These are phyloP conservation scores for Amiota minor DNA, from an alignment of 2,888 invertebrate species.

Conservation along the genomic window DNA sequence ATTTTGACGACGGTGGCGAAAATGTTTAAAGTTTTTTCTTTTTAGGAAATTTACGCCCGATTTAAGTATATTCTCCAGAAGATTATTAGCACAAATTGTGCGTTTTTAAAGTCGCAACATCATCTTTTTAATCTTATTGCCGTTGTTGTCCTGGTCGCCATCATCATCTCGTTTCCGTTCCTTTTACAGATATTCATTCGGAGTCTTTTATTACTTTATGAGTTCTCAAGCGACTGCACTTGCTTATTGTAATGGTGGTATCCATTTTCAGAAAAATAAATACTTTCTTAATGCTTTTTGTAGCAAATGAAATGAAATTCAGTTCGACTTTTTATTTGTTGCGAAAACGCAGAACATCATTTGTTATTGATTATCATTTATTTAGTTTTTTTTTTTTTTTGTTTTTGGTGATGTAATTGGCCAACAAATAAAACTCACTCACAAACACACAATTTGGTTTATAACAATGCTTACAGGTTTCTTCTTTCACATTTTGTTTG, in stretches of 20 bases:
- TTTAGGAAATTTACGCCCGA: conserved; percentile 39
- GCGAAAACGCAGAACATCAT: conserved; percentile 55
- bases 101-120: conserved; percentile 24
- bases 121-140: conserved; percentile 36
- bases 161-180: conserved; percentile 13
- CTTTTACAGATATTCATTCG: conserved; percentile 8
- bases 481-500: conserved; percentile 31
- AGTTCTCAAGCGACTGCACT: conserved; percentile 14
- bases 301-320: conserved; percentile 50
- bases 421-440: conserved; percentile 31
- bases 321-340: not conserved
- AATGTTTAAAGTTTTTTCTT: not conserved
- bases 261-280: too few relatives aligned
- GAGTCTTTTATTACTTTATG: not conserved
- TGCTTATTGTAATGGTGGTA: not conserved
- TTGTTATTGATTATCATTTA: conserved; percentile 62
- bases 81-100: conserved; percentile 21
- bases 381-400: conserved; percentile 23
- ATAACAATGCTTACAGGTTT: not conserved
- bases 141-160: not conserved
- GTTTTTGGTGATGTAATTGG: conserved; percentile 37
- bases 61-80: conserved; percentile 45
- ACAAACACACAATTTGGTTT: not conserved
- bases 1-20: conserved; percentile 1
- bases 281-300: conserved; percentile 30